Percentiles rank a stretch among this genome's conserved stretches.
Evolutionary conservation across 2,113 vertebrate species (phyloP).

Genomic region (Struthio camelus): DNA sequence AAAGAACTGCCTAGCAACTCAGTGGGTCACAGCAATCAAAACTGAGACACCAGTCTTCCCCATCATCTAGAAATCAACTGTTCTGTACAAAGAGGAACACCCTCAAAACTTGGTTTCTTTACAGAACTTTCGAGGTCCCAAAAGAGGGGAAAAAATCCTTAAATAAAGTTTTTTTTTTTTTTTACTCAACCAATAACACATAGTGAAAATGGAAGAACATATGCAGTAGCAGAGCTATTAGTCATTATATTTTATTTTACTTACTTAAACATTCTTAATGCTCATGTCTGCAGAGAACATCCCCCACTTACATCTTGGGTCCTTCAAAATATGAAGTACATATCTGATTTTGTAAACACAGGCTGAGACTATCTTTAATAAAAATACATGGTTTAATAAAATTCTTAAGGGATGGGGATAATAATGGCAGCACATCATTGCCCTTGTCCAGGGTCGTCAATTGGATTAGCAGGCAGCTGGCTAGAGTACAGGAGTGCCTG

Average conservation of each 20-base stretch:
- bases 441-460: not conserved
- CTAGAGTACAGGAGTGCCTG: not conserved
- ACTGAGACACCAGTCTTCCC: not conserved
- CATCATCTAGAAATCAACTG: not conserved
- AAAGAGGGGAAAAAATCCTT: not conserved
- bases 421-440: not conserved
- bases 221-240: not conserved
- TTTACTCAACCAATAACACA: not conserved
- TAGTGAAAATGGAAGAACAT: not conserved
- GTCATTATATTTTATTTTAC: not conserved
- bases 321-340: not conserved
- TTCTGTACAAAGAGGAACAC: not conserved
- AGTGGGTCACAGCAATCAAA: not conserved
- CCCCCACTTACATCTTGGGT: not conserved
- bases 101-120: not conserved
- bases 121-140: not conserved
- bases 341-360: not conserved
- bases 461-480: not conserved
- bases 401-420: not conserved
- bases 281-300: not conserved
- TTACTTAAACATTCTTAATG: not conserved
- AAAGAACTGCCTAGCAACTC: not conserved
- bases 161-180: not conserved
- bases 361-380: not conserved
- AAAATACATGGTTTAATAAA: not conserved